phyloP scores from a whole-genome alignment of 2,888 invertebrate genomes.

The Cryptophagus acutangulus region DNA sequence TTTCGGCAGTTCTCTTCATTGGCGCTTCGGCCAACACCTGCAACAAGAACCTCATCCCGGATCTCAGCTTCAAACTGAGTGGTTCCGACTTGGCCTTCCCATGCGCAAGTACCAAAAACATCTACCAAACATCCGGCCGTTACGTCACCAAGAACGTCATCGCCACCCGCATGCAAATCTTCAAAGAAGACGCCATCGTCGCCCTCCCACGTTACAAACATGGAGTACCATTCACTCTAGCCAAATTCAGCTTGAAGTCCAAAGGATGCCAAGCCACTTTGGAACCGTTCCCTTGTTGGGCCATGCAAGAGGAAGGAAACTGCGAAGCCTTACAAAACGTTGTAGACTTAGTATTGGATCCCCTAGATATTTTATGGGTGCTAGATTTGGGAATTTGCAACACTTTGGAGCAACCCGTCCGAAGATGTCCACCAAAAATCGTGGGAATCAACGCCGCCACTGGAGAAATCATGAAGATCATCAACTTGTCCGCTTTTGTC shows the following conservation, averaged over 20 bases:
- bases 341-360: constrained; percentile 60
- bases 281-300: constrained; percentile 64
- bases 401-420: constrained; percentile 55
- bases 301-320: constrained; percentile 65
- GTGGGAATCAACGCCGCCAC: constrained; percentile 56
- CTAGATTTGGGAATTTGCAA: constrained; percentile 58
- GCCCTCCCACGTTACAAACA: constrained; percentile 57
- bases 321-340: constrained; percentile 67
- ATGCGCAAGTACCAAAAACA: constrained; percentile 51
- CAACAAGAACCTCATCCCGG: constrained; percentile 33
- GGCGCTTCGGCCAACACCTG: constrained; percentile 15
- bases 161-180: constrained; percentile 57
- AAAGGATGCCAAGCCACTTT: constrained; percentile 51
- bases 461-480: constrained; percentile 55
- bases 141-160: constrained; percentile 59
- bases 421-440: constrained; percentile 57
- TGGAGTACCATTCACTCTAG: constrained; percentile 59
- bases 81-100: constrained; percentile 34
- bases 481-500: constrained; percentile 53
- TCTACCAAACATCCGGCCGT: constrained; percentile 54
- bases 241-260: constrained; percentile 51
- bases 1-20: constrained; percentile 4
- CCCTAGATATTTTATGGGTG: constrained; percentile 56
- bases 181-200: constrained; percentile 54
- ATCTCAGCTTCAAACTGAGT: constrained; percentile 42